Evolutionary conservation across 1,140 invertebrate species (phyloP).

Genomic region (Brachionus paranguensis): DNA sequence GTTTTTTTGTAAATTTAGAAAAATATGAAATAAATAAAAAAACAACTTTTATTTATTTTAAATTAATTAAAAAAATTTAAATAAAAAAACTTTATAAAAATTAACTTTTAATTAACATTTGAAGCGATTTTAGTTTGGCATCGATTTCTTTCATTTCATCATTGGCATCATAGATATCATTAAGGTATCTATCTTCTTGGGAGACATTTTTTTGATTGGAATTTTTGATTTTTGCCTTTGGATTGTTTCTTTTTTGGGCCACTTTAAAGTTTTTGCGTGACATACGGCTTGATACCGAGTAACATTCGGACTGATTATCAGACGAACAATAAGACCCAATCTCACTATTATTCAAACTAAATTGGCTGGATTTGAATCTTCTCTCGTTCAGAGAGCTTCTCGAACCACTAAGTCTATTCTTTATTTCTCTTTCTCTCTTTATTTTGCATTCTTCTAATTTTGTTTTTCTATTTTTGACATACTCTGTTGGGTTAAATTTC

Average conservation of each 20-base stretch:
- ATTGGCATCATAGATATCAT: constrained; percentile 1
- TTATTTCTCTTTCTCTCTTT: background rate
- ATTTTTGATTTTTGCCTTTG: background rate
- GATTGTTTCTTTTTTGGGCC: background rate
- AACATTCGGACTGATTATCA: constrained; percentile 13
- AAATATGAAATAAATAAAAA: no score
- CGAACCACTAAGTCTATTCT: background rate
- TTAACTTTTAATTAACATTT: constrained; percentile 10
- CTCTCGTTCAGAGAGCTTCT: background rate
- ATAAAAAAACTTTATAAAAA: background rate
- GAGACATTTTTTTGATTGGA: background rate
- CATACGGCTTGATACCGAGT: background rate
- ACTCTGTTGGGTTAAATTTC: constrained; percentile 34
- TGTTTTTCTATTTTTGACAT: constrained; percentile 26
- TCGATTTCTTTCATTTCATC: constrained; percentile 38
- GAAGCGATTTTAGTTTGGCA: constrained; percentile 25
- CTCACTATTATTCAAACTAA: constrained; percentile 14
- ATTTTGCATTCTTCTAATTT: constrained; percentile 3
- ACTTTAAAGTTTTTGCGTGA: background rate
- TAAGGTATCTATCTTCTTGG: background rate
- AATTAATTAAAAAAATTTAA: background rate
- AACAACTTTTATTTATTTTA: background rate
- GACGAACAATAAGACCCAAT: constrained; percentile 3
- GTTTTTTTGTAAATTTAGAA: no score
- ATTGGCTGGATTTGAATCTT: background rate